Percentiles rank a stretch among this genome's conserved stretches.
These are phyloP conservation scores for Tringa solitaria DNA, from an alignment of 2,113 vertebrate genomes.

Conservation along the genomic window DNA sequence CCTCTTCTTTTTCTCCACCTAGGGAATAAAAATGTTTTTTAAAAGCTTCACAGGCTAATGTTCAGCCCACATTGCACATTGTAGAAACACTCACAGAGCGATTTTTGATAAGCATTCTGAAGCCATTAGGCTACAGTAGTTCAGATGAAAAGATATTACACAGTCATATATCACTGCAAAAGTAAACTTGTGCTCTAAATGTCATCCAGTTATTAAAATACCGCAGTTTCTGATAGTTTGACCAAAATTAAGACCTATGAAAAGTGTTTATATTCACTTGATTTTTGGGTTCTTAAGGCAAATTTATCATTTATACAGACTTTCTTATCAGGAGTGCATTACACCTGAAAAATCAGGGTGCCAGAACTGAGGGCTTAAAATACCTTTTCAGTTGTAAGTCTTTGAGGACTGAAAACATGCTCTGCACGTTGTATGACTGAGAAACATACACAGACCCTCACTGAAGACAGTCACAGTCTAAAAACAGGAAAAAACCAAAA, in stretches of 20 bases:
- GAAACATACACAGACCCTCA: not conserved
- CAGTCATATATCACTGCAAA: not conserved
- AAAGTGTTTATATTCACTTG: not conserved
- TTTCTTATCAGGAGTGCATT: not conserved
- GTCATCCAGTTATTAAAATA: slow-evolving; percentile 50
- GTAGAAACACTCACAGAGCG: not conserved
- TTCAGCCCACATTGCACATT: not conserved
- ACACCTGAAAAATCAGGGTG: not conserved
- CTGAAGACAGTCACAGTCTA: not conserved
- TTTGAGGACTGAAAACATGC: not conserved
- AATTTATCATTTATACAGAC: not conserved
- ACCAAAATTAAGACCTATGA: slow-evolving; percentile 16
- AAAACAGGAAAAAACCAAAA: not conserved
- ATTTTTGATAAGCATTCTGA: slow-evolving; percentile 1
- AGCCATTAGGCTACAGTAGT: not conserved
- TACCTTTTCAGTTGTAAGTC: not conserved
- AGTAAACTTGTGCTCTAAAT: slow-evolving; percentile 19
- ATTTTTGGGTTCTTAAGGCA: not conserved
- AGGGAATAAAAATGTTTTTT: not conserved
- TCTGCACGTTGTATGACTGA: not conserved
- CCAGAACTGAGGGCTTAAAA: not conserved
- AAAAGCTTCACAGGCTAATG: not conserved
- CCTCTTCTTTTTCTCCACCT: not conserved
- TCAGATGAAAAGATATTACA: not conserved
- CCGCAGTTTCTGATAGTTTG: not conserved